Conservation (phyloP, 1,140 invertebrate species). For the Hycleus phaleratus region DNA sequence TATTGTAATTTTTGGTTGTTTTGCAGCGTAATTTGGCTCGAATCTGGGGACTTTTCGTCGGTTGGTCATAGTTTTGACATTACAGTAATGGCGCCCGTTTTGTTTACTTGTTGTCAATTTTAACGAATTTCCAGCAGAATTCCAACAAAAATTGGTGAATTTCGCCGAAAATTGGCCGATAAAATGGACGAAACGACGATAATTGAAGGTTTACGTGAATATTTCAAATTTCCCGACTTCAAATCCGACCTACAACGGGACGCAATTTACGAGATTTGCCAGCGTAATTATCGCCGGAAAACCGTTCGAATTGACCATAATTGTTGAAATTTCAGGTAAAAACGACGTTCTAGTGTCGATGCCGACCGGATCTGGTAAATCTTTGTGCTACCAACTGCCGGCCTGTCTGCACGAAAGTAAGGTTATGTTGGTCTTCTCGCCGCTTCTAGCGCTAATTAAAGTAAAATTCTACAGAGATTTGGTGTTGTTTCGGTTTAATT, state of each 20-base stretch:
- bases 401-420: constrained; percentile 66
- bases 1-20: too few relatives aligned
- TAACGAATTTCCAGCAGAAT: too few relatives aligned
- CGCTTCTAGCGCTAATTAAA: constrained; percentile 81
- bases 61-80: too few relatives aligned
- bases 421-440: constrained; percentile 83
- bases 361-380: constrained; percentile 95
- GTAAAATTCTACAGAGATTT: constrained; percentile 20
- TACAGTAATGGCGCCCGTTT: too few relatives aligned
- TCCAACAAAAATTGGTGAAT: too few relatives aligned
- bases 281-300: constrained; percentile 24
- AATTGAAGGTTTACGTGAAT: constrained; percentile 26
- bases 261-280: constrained; percentile 33
- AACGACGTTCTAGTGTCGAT: constrained; percentile 78
- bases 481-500: too few relatives aligned
- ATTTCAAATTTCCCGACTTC: constrained; percentile 36
- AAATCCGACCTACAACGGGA: constrained; percentile 35
- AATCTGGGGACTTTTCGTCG: too few relatives aligned
- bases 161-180: too few relatives aligned
- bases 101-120: too few relatives aligned
- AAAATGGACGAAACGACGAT: constrained; percentile 27
- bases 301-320: constrained; percentile 1
- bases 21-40: too few relatives aligned
- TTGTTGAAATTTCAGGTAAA: constrained; percentile 49
- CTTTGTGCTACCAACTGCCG: constrained; percentile 88